Base-by-base conservation (phyloP, 1,140 invertebrate genomes). In the Melitaea cinxia region DNA sequence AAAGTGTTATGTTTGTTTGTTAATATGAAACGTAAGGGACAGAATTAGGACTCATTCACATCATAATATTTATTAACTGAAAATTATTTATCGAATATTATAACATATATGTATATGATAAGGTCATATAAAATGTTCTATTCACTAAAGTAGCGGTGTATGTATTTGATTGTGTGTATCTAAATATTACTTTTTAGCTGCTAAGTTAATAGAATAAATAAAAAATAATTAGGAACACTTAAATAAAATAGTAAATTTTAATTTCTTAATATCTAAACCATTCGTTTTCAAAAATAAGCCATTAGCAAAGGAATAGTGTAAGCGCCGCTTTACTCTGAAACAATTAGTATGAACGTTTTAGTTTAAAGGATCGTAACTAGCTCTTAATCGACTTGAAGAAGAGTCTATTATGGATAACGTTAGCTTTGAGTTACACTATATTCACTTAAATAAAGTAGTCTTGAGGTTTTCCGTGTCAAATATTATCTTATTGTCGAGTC, bases 371-470 rank as follows among this genome's bases (percentile, higher is more conserved):
- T 33, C 30, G 30, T 2, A 37, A n/a, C 15, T 42, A 9, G 6
- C 9, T 42, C 37, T 42, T 42, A 42, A 42, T 42, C 37, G 37
- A 42, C 17, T 42, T 42, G n/a, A 42, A 42, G 37, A 42, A 7
- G 17, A 42, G 37, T 42, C 35, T 14, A 12, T 37, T 42, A 15
- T n/a, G 14, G 37, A 42, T 42, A 42, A 42, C 17, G 37, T 42
- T 42, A 42, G 37, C 15, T 9, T 7, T 42, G 5, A 42, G 37
- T 17, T 42, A 17, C 5, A 17, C 7, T 42, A 0, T 42, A 15
- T 37, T 37, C 35, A 14, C 35, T 37, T 17, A 42, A 1, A 0
- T 42, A 17, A 33, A 33, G 30, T 33, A 33, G 7, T 33, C 30
- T 33, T 7, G 6, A 33, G 7, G 30, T 10, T 10, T 33, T 33